Conservation (phyloP, 1,140 invertebrate genomes). For the Scaptomyza pallida region DNA sequence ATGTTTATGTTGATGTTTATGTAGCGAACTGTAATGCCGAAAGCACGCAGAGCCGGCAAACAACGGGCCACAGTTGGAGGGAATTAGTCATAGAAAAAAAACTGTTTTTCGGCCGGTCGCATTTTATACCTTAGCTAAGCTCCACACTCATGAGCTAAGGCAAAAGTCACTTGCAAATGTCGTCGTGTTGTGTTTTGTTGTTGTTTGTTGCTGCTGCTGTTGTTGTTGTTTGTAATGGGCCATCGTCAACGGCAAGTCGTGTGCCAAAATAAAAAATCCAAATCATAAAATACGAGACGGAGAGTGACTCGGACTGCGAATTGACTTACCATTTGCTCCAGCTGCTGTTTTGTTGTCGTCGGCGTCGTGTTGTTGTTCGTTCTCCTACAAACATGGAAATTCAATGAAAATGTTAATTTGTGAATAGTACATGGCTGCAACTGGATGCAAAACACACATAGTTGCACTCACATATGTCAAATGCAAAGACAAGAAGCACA, state of each 20-base stretch:
- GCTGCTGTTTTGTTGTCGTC: conserved; percentile 42
- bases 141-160: conserved; percentile 34
- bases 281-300: conserved; percentile 46
- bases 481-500: conserved; percentile 32
- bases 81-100: conserved; percentile 65
- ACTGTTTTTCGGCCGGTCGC: conserved; percentile 39
- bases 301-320: conserved; percentile 40
- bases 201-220: too few relatives aligned
- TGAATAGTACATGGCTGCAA: conserved; percentile 19
- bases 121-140: conserved; percentile 24
- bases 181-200: conserved; percentile 41
- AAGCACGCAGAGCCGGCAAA: conserved; percentile 19
- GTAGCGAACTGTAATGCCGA: conserved; percentile 30
- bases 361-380: conserved; percentile 17
- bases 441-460: conserved; percentile 24
- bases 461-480: conserved; percentile 17
- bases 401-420: conserved; percentile 60
- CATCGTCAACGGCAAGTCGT: conserved; percentile 52
- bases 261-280: conserved; percentile 37
- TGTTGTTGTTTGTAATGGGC: conserved; percentile 35
- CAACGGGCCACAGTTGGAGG: conserved; percentile 20
- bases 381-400: conserved; percentile 36
- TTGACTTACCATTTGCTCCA: conserved; percentile 41
- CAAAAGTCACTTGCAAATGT: conserved; percentile 44
- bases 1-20: conserved; percentile 63